Percentiles rank a stretch among this genome's conserved stretches.
Evolutionary conservation across 2,113 vertebrate species (phyloP).

Genomic region (Perca schrenkii): DNA sequence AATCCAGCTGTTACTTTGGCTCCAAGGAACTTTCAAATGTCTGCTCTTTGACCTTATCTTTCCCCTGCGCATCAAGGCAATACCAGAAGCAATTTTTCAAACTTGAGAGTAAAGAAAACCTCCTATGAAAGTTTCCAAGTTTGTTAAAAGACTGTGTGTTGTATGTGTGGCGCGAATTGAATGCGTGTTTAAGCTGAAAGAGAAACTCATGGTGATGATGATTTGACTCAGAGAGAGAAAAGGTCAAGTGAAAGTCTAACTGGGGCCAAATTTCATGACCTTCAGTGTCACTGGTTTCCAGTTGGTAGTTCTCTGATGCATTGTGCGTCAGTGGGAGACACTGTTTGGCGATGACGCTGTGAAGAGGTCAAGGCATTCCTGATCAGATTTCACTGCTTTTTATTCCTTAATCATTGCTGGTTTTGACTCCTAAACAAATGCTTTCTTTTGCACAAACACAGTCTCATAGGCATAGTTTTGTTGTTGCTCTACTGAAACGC

Average conservation of each 20-base stretch:
- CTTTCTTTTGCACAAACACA: neutral
- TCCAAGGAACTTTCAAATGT: constrained; percentile 32
- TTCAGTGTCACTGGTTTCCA: constrained; percentile 68
- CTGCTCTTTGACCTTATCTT: constrained; percentile 30
- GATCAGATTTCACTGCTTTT: constrained; percentile 14
- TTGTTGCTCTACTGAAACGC: neutral
- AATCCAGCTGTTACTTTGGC: constrained; percentile 49
- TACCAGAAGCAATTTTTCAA: constrained; percentile 23
- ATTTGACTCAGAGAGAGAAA: constrained; percentile 50
- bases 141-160: constrained; percentile 29
- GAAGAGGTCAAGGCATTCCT: constrained; percentile 2
- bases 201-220: constrained; percentile 22
- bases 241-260: constrained; percentile 61
- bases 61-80: constrained; percentile 9
- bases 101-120: constrained; percentile 33
- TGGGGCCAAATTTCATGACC: constrained; percentile 49
- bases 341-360: neutral
- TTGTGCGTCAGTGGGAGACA: constrained; percentile 33
- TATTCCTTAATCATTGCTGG: constrained; percentile 2
- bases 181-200: constrained; percentile 13
- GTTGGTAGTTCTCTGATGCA: constrained; percentile 46
- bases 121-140: constrained; percentile 4
- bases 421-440: neutral
- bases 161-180: neutral
- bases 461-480: neutral